Percentiles rank a stretch among this genome's conserved stretches.
phyloP scores from a whole-genome alignment of 1,140 invertebrate genomes.

The Thereuonema tuberculata region DNA sequence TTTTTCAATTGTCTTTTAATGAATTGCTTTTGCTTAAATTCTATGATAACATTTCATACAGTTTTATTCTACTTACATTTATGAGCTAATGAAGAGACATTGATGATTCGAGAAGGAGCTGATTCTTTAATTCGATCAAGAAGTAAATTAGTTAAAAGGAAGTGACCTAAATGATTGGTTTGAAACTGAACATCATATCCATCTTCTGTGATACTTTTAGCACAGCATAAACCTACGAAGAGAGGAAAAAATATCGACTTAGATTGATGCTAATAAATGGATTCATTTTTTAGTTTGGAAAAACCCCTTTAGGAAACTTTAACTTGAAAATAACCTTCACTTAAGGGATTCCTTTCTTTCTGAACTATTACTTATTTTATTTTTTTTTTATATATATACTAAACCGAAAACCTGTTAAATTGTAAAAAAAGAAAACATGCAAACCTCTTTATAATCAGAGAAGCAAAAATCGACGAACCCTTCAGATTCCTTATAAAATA shows the following conservation, averaged over 20 bases:
- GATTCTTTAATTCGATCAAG: constrained; percentile 47
- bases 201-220: constrained; percentile 48
- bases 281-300: neutral
- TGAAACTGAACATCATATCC: constrained; percentile 71
- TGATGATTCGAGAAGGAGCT: constrained; percentile 34
- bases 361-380: too few relatives aligned
- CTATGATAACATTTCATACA: constrained; percentile 43
- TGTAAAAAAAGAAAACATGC: too few relatives aligned
- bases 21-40: constrained; percentile 65
- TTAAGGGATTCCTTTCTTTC: too few relatives aligned
- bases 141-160: constrained; percentile 67
- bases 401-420: too few relatives aligned
- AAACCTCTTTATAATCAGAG: too few relatives aligned
- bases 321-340: too few relatives aligned
- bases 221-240: constrained; percentile 3
- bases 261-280: neutral
- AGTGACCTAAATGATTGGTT: constrained; percentile 70
- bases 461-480: too few relatives aligned
- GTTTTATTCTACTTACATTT: constrained; percentile 5
- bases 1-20: constrained; percentile 77
- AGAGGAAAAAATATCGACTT: neutral
- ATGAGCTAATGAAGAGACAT: constrained; percentile 32
- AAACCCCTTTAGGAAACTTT: neutral
- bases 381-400: too few relatives aligned
- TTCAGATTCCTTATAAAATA: too few relatives aligned